Conservation (phyloP, 1,140 invertebrate genomes). For the Mesaphorura yosii region DNA sequence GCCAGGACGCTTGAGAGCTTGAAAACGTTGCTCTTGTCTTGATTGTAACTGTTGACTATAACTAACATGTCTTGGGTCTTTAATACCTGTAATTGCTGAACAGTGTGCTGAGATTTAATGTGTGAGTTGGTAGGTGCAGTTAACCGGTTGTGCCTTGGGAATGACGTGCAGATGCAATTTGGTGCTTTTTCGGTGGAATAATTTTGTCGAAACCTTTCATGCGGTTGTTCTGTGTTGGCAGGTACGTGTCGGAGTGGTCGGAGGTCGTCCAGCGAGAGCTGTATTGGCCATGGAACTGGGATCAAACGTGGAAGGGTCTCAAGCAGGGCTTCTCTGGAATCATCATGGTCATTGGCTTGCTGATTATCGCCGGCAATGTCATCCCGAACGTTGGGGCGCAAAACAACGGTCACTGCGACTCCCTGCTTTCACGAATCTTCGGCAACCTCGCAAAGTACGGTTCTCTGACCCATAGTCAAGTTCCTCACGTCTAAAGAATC, state of each 20-base stretch:
- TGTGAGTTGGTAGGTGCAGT: no score
- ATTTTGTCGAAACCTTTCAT: no score
- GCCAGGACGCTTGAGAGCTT: no score
- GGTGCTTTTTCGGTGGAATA: no score
- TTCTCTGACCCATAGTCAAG: slow-evolving; percentile 11
- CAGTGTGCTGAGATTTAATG: no score
- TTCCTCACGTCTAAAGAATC: not conserved
- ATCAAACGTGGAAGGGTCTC: slow-evolving; percentile 27
- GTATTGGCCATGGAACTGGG: slow-evolving; percentile 30
- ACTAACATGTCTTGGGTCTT: no score
- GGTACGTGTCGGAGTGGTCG: slow-evolving; percentile 13
- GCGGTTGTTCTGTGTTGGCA: no score
- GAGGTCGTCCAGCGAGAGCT: slow-evolving; percentile 24
- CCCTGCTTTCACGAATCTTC: not conserved
- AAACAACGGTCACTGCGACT: slow-evolving; percentile 6
- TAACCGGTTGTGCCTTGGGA: no score
- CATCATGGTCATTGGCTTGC: slow-evolving; percentile 26
- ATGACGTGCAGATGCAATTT: no score
- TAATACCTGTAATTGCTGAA: no score
- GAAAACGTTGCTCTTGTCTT: no score
- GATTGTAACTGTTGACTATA: no score
- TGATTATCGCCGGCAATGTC: slow-evolving; percentile 20
- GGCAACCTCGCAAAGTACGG: slow-evolving; percentile 9
- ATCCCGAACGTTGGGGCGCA: slow-evolving; percentile 22
- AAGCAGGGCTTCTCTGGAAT: slow-evolving; percentile 28